Base-by-base conservation (phyloP, 2,888 invertebrate genomes). In the Polylopha cassiicola region DNA sequence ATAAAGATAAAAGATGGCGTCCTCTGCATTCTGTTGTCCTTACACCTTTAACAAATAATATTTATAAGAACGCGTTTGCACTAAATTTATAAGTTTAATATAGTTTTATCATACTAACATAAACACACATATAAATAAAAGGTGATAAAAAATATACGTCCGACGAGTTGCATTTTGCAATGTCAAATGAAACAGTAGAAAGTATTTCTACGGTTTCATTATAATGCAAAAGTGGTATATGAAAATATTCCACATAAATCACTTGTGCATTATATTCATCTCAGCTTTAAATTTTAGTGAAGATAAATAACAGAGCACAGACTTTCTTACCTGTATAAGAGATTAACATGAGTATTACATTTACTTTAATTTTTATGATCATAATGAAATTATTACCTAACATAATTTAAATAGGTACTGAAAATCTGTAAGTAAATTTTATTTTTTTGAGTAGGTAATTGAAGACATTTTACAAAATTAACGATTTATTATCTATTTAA, bases 131-230 rank as follows among this genome's bases (percentile, higher is more conserved):
- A 38, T 36, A 36, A 51, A 26, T 44, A 46, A 14, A 61, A 39
- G 50, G 51, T 21, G 45, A 62, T 23, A 43, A 52, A 31, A 37
- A 61, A 37, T 31, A 58, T 50, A 54, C 65, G 51, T 57, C 58
- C 51, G 46, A 43, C 47, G 52, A 51, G 51, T 53, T 47, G 48
- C 77, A 77, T 77, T 70, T 64, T 75, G 64, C 43, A 32, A 36
- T 46, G 53, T 50, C 51, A 55, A 66, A 61, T 68, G 62, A 51
- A 47, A 33, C 41, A 47, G 46, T 47, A 33, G 41, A 45, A 51
- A 50, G 44, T 31, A 36, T 43, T 39, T 32, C 50, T 43, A 44
- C 44, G 41, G 44, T 32, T 26, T 38, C 31, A 32, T n/a, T n/a
- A 50, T 57, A 59, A 59, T 58, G 33, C 26, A 43, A 42, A 37